Percentiles rank a stretch among this genome's conserved stretches.
Evolutionary conservation across 2,888 invertebrate genomes (phyloP).

Genomic region (Orchesella flavescens): DNA sequence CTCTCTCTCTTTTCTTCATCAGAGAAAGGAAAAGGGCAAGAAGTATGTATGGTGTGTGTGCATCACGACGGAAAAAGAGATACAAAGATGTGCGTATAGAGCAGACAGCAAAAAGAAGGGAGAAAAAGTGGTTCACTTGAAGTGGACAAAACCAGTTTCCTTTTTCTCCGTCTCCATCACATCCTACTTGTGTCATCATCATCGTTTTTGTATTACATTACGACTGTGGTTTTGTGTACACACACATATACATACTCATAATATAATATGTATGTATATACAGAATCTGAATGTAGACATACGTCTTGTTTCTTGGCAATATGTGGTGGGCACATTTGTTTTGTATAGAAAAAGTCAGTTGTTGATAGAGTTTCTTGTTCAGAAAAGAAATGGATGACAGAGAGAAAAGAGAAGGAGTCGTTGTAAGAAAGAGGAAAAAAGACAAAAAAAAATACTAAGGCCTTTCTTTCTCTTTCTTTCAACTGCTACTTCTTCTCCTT

Average conservation of each 20-base stretch:
- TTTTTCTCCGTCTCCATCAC: neutral
- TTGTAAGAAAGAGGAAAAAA: too few species aligned
- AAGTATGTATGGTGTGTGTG: neutral
- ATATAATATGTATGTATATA: too few species aligned
- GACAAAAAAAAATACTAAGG: too few species aligned
- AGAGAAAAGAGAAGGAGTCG: neutral
- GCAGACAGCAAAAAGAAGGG: neutral
- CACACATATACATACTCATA: neutral
- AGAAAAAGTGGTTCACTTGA: slow-evolving; percentile 54
- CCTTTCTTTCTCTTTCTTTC: neutral
- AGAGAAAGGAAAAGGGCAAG: neutral
- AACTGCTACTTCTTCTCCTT: neutral
- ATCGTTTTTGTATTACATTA: slow-evolving; percentile 16
- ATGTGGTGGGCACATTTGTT: neutral
- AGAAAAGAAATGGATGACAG: neutral
- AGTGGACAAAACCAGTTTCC: slow-evolving; percentile 61
- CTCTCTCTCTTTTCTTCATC: neutral
- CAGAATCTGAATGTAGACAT: too few species aligned
- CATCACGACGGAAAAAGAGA: slow-evolving; percentile 3
- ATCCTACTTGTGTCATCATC: slow-evolving; percentile 18
- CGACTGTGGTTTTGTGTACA: slow-evolving; percentile 13
- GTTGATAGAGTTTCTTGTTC: slow-evolving; percentile 6
- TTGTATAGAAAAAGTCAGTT: neutral
- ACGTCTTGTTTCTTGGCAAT: too few species aligned
- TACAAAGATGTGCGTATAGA: neutral